Percentiles rank a stretch among this genome's conserved stretches.
Conservation (phyloP, 2,113 vertebrate species). For the Picathartes gymnocephalus region DNA sequence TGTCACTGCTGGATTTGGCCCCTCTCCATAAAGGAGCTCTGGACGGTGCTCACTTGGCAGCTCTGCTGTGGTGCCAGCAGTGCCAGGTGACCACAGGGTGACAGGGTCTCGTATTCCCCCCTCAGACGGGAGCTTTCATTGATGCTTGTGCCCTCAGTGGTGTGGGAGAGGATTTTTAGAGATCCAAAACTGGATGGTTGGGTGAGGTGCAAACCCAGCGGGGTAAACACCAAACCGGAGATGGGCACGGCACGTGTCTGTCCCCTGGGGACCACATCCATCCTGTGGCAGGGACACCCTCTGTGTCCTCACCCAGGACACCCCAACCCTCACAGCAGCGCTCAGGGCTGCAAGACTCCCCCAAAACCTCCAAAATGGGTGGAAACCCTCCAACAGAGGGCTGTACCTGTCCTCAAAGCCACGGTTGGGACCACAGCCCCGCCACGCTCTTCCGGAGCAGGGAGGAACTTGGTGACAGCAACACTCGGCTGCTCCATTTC, state of each 20-base stretch:
- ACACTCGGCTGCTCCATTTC: background rate
- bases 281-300: background rate
- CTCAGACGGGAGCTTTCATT: background rate
- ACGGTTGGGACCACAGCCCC: background rate
- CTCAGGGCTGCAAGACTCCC: background rate
- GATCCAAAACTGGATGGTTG: too few relatives aligned
- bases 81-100: background rate
- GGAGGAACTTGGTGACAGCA: background rate
- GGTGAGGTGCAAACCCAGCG: fast-evolving
- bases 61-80: background rate
- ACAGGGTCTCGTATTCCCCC: fast-evolving
- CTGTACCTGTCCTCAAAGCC: background rate
- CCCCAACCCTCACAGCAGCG: fast-evolving
- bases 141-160: fast-evolving
- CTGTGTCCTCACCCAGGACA: background rate
- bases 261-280: background rate
- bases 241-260: background rate
- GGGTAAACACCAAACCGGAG: fast-evolving
- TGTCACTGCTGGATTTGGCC: background rate
- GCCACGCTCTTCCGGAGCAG: background rate
- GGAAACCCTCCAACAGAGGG: background rate
- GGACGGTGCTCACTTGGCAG: fast-evolving
- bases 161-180: background rate
- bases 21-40: background rate
- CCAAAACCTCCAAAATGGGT: background rate